These are phyloP conservation scores for Ridgeia piscesae DNA, from an alignment of 1,140 invertebrate species.

Conservation along the genomic window DNA sequence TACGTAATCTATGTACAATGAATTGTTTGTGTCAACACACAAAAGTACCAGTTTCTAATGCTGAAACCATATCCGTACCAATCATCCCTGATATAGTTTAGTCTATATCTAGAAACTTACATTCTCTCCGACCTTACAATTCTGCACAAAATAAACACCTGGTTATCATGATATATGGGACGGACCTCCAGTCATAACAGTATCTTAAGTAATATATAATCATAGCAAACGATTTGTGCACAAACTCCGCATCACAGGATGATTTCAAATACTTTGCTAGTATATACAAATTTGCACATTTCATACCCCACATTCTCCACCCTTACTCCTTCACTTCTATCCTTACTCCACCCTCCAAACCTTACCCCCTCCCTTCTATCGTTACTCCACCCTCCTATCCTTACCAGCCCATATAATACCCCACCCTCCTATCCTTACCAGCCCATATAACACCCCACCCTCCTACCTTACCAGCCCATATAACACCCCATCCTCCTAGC, in stretches of 20 bases:
- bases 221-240: neutral
- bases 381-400: too few relatives aligned
- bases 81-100: neutral
- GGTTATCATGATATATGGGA: neutral
- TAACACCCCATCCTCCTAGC: too few relatives aligned
- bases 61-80: neutral
- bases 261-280: neutral
- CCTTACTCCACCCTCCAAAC: too few relatives aligned
- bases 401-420: too few relatives aligned
- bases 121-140: neutral
- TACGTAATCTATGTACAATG: neutral
- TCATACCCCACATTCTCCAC: too few relatives aligned
- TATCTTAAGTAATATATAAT: neutral
- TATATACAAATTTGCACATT: neutral
- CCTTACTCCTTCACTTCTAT: too few relatives aligned
- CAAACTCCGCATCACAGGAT: neutral
- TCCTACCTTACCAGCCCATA: too few relatives aligned
- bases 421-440: too few relatives aligned
- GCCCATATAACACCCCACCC: too few relatives aligned
- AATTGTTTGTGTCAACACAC: neutral
- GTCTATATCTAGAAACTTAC: neutral
- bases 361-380: too few relatives aligned
- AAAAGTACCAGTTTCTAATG: neutral
- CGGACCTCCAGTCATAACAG: neutral
- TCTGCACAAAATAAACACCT: neutral